A percentile compares a stretch with the other conserved stretches of the same genome.
Evolutionary conservation across 2,797 vertebrate species (phyloP).

Genomic region (Cyprinella venusta): DNA sequence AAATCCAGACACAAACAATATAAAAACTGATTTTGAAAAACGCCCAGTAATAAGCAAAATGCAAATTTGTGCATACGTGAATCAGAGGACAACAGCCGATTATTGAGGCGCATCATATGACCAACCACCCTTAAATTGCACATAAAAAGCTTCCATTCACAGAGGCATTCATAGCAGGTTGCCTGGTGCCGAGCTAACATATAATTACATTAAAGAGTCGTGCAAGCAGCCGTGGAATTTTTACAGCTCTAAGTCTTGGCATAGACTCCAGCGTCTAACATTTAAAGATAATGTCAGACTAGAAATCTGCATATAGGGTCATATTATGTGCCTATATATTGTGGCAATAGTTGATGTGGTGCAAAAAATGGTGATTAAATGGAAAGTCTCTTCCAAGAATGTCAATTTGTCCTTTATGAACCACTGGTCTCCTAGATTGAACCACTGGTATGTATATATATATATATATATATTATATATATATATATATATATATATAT

Average conservation of each 20-base stretch:
- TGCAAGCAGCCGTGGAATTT: slow-evolving; percentile 50
- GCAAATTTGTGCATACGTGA: slow-evolving; percentile 6
- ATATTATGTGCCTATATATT: slow-evolving; percentile 2
- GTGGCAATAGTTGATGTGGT: not conserved
- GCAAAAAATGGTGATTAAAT: not conserved
- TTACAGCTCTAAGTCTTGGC: slow-evolving; percentile 49
- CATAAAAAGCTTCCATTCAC: slow-evolving; percentile 40
- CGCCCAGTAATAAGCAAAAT: not conserved
- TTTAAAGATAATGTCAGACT: slow-evolving; percentile 44
- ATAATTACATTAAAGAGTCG: slow-evolving; percentile 54
- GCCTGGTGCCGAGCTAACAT: slow-evolving; percentile 63
- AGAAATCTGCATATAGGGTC: slow-evolving; percentile 12
- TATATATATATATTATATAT: no score
- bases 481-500: no score
- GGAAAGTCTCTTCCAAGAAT: not conserved
- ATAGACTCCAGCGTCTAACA: slow-evolving; percentile 30
- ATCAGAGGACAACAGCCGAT: slow-evolving; percentile 12
- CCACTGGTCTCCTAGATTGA: no score
- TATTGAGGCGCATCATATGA: slow-evolving; percentile 38
- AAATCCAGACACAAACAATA: not conserved
- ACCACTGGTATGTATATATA: no score
- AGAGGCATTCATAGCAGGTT: slow-evolving; percentile 54
- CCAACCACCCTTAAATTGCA: slow-evolving; percentile 42
- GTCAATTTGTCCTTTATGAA: not conserved
- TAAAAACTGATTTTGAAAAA: slow-evolving; percentile 7